Conservation (phyloP, 2,113 vertebrate species). For the Pelvicachromis taeniatus region DNA sequence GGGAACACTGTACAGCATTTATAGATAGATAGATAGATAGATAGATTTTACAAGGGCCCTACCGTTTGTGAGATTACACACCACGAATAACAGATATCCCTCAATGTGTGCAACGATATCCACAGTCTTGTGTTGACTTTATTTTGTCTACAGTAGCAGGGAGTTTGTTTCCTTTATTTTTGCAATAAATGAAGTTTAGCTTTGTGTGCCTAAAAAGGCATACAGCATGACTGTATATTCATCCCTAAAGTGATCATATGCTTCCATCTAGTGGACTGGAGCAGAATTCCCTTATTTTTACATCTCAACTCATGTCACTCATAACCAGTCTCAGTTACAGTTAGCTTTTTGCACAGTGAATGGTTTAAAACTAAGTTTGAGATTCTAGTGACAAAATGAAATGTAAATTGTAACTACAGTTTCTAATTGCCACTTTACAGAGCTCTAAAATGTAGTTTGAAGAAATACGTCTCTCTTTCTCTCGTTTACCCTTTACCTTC, state of each 20-base stretch:
- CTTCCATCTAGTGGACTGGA: slow-evolving; percentile 31
- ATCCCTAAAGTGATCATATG: background rate
- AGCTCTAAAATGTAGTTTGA: background rate
- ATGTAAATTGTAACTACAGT: background rate
- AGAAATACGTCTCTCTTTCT: background rate
- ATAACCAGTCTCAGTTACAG: background rate
- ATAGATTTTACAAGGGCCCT: background rate
- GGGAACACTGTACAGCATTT: background rate
- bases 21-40: too few species aligned
- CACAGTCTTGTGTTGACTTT: background rate
- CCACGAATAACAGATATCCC: background rate
- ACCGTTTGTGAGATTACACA: background rate
- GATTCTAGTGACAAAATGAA: background rate
- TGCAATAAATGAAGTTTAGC: background rate
- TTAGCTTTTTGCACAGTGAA: background rate
- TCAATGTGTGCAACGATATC: background rate
- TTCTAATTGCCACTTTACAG: background rate
- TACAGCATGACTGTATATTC: background rate
- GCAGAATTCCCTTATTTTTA: background rate
- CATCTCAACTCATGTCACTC: background rate
- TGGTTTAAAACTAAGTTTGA: background rate
- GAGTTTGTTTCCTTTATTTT: background rate
- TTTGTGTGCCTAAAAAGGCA: background rate
- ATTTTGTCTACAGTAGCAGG: background rate
- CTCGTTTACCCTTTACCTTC: background rate